A percentile compares a stretch with the other conserved stretches of the same genome.
Evolutionary conservation across 2,113 vertebrate species (phyloP).

Genomic region (Grammomys dolichurus): DNA sequence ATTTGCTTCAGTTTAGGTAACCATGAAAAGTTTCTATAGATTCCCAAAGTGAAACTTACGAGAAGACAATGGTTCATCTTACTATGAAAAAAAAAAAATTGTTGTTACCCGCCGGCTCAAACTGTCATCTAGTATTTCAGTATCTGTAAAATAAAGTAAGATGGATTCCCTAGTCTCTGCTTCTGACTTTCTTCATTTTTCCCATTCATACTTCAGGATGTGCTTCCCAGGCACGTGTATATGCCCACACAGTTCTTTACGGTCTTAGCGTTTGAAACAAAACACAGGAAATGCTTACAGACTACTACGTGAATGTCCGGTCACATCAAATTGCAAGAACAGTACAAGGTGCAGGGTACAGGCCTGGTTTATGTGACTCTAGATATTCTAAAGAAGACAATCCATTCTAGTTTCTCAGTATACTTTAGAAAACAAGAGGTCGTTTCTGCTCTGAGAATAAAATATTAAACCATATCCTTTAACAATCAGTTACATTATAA

Average conservation of each 20-base stretch:
- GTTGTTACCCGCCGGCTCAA: background rate
- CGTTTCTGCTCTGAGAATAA: background rate
- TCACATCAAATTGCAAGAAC: background rate
- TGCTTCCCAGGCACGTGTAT: background rate
- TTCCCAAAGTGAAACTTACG: background rate
- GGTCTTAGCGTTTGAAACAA: background rate
- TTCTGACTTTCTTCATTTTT: background rate
- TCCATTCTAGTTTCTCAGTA: background rate
- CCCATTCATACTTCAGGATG: background rate
- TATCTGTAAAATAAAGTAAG: background rate
- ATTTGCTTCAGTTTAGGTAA: conserved; percentile 27
- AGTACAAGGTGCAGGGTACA: background rate
- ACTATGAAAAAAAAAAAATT: background rate
- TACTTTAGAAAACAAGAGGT: background rate
- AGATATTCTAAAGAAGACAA: background rate
- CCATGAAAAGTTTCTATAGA: background rate
- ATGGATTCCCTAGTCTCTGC: background rate
- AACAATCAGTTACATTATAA: background rate
- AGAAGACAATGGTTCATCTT: background rate
- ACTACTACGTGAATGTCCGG: rapidly evolving
- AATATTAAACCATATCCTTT: background rate
- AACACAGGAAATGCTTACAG: background rate
- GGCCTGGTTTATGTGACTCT: background rate
- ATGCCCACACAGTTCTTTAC: background rate
- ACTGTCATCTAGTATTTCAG: conserved; percentile 11